Base-by-base conservation (phyloP, 2,888 invertebrate genomes). In the Amphipyra berbera region DNA sequence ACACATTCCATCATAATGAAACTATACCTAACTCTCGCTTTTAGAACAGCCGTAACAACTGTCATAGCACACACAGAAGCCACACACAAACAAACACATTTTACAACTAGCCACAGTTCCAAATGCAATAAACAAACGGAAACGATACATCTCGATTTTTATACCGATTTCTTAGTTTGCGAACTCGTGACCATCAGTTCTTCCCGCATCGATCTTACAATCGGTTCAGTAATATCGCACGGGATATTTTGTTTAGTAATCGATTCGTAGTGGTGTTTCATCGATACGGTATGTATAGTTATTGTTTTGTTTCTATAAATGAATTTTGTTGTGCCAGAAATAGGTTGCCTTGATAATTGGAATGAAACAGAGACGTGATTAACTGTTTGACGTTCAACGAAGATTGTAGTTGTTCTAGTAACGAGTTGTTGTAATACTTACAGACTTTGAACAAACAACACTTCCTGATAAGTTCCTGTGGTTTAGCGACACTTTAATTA, bases 41-140 rank as follows among this genome's bases (percentile, higher is more conserved):
- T 78, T 73, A 79, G 75, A 78, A 76, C 66, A 68, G 63, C 69
- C 52, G 68, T 68, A 71, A 72, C 68, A 62, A 74, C 74, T 81
- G 71, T 74, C 77, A 68, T 66, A 63, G 54, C 64, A 66, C 65
- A 70, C 70, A 73, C 48, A 64, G 68, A 64, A 50, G 52, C 41
- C 45, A 50, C 50, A 68, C 65, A 73, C 61, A 74, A 79, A 82
- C 76, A 80, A 63, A 69, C 65, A 75, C 66, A 73, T 66, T 89
- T 86, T 85, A 88, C 82, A 81, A 73, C 79, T 70, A 66, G 74
- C 77, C 70, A 71, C 79, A 76, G 83, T 82, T 87, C 84, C 90
- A 91, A 91, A 84, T 78, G 80, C 81, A 92, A 92, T 86, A 92
- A 91, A 91, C 87, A 90, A 71, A 79, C 73, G 75, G 82, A 82